Evolutionary conservation across 2,797 vertebrate genomes (phyloP), one percentile per base, ranked within the genome.

Genomic region (Neosilurus hyrtlii): DNA sequence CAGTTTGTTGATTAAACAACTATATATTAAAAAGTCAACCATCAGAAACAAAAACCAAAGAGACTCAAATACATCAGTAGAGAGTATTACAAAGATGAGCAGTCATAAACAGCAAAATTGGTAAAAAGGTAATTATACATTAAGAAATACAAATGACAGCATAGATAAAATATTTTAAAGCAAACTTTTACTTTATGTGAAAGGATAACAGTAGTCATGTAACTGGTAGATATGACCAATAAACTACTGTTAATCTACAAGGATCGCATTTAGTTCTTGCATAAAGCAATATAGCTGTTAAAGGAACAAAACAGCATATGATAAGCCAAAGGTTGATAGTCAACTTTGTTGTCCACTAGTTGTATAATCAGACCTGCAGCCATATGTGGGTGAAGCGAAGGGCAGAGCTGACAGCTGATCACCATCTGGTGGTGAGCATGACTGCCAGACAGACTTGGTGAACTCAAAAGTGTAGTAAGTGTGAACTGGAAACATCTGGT

Each of bases 241-340:
- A 16, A 74, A 75, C 26, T 35, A 3, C 8, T 63, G 26, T 62
- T 24, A 62, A 18, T 82, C 43, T 54, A 65, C 20, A 56, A 43
- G 11, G 30, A 0, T 30, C 68, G 66, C 26, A 62, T 62, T 20
- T 65, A 78, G 67, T 79, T 73, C 59, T 65, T 57, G 49, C 61
- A 26, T 57, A 20, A 71, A 71, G 66, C 79, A 43, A 65, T 83
- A 56, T 73, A 63, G 76, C 22, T 72, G 75, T 63, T 79, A 65
- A 79, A 26, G 67, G 59, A 75, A 75, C n/a, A 84, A 52, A 83
- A 59, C 59, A 82, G n/a, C 71, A 56, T 56, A 73, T 73, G 52
- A 56, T 30, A 30, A 30, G 30, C 30, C 30, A 30, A 30, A 30
- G 30, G 30, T 30, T 30, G 30, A 30, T 30, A 30, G 2, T 30